Percentiles rank a stretch among this genome's conserved stretches.
phyloP scores from a whole-genome alignment of 2,113 vertebrate genomes.

The Trogon surrucura region DNA sequence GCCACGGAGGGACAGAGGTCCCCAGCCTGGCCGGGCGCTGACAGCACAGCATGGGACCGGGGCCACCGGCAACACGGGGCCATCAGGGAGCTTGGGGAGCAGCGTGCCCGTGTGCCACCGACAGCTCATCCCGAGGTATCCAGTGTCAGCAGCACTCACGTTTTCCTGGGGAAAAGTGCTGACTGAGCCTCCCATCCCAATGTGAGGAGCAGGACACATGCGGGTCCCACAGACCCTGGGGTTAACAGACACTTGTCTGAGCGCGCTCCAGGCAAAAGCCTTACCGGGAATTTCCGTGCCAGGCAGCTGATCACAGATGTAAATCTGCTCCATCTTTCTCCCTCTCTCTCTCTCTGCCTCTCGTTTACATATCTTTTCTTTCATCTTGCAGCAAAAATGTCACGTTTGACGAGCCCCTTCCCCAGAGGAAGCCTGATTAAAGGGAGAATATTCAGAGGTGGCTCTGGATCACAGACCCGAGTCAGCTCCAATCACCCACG shows the following conservation, averaged over 20 bases:
- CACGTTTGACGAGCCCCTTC: not conserved
- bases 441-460: not conserved
- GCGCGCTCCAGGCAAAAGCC: not conserved
- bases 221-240: fast-evolving
- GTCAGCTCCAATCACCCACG: not conserved
- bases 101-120: fast-evolving
- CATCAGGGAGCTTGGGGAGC: too few relatives aligned
- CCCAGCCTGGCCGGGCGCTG: fast-evolving
- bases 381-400: not conserved
- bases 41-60: fast-evolving
- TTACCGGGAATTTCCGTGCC: not conserved
- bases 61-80: fast-evolving
- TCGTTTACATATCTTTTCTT: not conserved
- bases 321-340: not conserved
- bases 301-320: not conserved
- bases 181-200: not conserved
- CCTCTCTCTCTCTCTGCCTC: not conserved
- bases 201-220: not conserved
- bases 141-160: not conserved
- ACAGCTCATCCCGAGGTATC: fast-evolving
- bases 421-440: not conserved
- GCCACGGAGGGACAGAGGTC: fast-evolving
- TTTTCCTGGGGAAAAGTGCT: not conserved
- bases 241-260: not conserved
- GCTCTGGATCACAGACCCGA: not conserved